Evolutionary conservation across 2,888 invertebrate genomes (phyloP).

Genomic region (Marasmarcha lunaedactyla): DNA sequence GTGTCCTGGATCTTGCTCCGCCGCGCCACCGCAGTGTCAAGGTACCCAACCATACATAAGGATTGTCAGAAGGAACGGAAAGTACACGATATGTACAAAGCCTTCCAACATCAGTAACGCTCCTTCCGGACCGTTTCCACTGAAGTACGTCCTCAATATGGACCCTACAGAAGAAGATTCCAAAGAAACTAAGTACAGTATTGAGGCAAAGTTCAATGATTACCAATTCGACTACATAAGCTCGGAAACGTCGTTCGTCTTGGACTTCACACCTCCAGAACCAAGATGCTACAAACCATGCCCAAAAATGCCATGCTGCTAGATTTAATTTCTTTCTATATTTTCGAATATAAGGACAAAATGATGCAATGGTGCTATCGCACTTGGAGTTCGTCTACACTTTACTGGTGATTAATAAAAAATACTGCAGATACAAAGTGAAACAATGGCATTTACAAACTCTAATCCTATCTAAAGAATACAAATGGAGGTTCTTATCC

Average conservation of each 20-base stretch:
- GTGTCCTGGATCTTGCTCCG: slow-evolving; percentile 29
- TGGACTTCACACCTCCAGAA: slow-evolving; percentile 55
- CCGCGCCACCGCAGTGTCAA: slow-evolving; percentile 23
- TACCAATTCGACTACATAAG: slow-evolving; percentile 57
- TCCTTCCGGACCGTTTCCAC: slow-evolving; percentile 48
- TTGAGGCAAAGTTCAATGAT: slow-evolving; percentile 58
- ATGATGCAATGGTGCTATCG: too few relatives aligned
- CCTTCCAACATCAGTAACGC: slow-evolving; percentile 47
- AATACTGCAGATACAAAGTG: too few relatives aligned
- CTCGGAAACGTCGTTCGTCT: slow-evolving; percentile 49
- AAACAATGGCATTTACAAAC: too few relatives aligned
- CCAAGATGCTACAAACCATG: slow-evolving; percentile 22
- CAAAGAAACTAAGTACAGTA: slow-evolving; percentile 32
- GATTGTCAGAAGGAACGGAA: slow-evolving; percentile 44
- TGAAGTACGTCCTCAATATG: slow-evolving; percentile 53
- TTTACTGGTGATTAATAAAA: too few relatives aligned
- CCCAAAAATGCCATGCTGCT: slow-evolving; percentile 35
- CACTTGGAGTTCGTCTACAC: too few relatives aligned
- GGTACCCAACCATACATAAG: slow-evolving; percentile 39
- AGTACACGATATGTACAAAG: slow-evolving; percentile 51
- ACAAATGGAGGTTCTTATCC: too few relatives aligned
- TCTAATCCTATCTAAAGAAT: too few relatives aligned
- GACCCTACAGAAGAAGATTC: slow-evolving; percentile 16
- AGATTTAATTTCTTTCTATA: too few relatives aligned
- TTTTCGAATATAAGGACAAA: too few relatives aligned